Evolutionary conservation across 2,888 invertebrate genomes (phyloP).

Genomic region (Eilema caniola): DNA sequence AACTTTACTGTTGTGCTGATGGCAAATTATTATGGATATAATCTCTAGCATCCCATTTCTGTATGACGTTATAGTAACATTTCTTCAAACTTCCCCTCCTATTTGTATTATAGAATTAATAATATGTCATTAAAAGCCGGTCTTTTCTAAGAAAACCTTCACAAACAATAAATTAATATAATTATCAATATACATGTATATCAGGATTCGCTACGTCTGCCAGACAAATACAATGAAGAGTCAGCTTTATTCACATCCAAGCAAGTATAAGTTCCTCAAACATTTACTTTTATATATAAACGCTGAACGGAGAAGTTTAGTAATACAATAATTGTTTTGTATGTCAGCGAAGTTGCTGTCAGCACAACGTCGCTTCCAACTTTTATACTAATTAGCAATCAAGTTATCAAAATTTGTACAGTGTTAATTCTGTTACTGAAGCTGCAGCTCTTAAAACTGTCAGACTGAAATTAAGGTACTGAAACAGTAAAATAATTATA

Average conservation of each 20-base stretch:
- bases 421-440: conserved; percentile 6
- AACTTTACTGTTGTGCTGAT: no score
- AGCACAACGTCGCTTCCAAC: conserved; percentile 37
- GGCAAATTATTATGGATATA: no score
- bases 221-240: conserved; percentile 2
- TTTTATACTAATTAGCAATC: conserved; percentile 48
- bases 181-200: no score
- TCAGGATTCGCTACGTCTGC: background rate
- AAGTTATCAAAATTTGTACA: conserved; percentile 35
- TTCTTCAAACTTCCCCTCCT: no score
- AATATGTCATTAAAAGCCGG: no score
- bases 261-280: conserved; percentile 21
- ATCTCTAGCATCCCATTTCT: no score
- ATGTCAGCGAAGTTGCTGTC: conserved; percentile 38
- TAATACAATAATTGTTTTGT: conserved; percentile 49
- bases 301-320: conserved; percentile 31
- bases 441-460: background rate
- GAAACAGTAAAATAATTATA: no score
- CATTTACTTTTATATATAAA: conserved; percentile 39
- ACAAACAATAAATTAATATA: no score
- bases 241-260: conserved; percentile 18
- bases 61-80: no score
- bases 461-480: no score
- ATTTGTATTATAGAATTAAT: no score
- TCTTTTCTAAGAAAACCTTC: no score